Conservation (phyloP, 2,113 vertebrate species). For the Crotalus tigris region DNA sequence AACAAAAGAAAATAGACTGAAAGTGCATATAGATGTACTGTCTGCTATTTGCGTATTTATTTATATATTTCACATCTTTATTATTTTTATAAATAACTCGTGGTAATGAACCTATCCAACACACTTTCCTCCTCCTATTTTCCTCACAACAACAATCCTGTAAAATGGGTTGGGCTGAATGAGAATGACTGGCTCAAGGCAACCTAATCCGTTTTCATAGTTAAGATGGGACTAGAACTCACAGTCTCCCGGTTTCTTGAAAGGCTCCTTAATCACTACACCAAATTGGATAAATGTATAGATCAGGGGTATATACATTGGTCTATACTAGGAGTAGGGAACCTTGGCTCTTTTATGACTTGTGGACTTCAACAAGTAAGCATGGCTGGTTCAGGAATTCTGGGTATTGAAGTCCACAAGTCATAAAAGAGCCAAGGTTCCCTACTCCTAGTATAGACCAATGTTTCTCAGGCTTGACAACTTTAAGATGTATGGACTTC, state of each 20-base stretch:
- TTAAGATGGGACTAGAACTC: not conserved
- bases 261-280: not conserved
- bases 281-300: not conserved
- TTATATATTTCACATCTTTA: not conserved
- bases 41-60: too few species aligned
- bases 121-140: not conserved
- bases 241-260: not conserved
- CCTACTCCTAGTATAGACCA: too few species aligned
- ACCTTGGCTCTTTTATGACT: too few species aligned
- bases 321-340: too few species aligned
- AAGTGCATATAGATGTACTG: not conserved
- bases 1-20: not conserved
- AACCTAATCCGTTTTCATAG: not conserved
- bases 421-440: too few species aligned
- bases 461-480: not conserved
- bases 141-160: not conserved
- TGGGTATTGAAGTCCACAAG: too few species aligned
- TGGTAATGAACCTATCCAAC: not conserved
- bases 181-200: not conserved
- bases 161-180: not conserved
- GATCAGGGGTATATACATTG: too few species aligned
- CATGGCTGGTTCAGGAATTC: too few species aligned
- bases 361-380: too few species aligned
- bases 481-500: not conserved
- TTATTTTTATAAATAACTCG: not conserved